A percentile compares a stretch with the other conserved stretches of the same genome.
Conservation (phyloP, 2,797 vertebrate genomes). For the Ctenopoma multispine region DNA sequence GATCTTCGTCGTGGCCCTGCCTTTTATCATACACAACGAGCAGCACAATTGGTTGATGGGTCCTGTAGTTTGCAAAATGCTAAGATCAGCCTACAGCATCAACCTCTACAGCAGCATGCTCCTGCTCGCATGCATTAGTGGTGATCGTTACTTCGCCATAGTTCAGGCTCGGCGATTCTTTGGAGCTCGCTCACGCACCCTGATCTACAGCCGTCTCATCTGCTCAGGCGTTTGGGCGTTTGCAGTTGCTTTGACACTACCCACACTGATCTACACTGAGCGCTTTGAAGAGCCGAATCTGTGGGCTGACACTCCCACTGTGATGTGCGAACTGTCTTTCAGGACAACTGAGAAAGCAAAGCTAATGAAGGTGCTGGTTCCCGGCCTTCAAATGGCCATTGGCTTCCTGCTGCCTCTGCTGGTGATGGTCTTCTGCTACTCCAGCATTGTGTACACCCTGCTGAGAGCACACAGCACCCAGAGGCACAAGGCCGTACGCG, state of each 20-base stretch:
- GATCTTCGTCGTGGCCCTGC: constrained; percentile 89
- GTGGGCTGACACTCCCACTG: accelerated
- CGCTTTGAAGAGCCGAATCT: constrained; percentile 36
- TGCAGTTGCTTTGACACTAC: constrained; percentile 82
- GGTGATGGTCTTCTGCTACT: constrained; percentile 90
- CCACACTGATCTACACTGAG: constrained; percentile 85
- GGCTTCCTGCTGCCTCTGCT: constrained; percentile 91
- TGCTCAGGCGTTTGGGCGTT: constrained; percentile 86
- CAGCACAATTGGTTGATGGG: constrained; percentile 86
- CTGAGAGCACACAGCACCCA: constrained; percentile 86
- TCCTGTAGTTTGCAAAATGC: constrained; percentile 83
- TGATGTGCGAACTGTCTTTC: constrained; percentile 85
- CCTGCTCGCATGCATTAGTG: constrained; percentile 90
- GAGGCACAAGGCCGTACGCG: constrained; percentile 89
- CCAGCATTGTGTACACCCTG: constrained; percentile 83
- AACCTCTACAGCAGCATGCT: constrained; percentile 95
- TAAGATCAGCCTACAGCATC: constrained; percentile 87
- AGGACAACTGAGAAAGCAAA: constrained; percentile 51
- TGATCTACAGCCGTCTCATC: constrained; percentile 81
- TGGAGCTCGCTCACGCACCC: constrained; percentile 76
- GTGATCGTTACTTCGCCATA: constrained; percentile 92
- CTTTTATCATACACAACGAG: constrained; percentile 89
- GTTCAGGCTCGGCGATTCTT: constrained; percentile 90
- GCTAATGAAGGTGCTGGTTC: constrained; percentile 84
- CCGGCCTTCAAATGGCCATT: constrained; percentile 85